Conservation (phyloP, 2,113 vertebrate species). For the Redunca redunca region DNA sequence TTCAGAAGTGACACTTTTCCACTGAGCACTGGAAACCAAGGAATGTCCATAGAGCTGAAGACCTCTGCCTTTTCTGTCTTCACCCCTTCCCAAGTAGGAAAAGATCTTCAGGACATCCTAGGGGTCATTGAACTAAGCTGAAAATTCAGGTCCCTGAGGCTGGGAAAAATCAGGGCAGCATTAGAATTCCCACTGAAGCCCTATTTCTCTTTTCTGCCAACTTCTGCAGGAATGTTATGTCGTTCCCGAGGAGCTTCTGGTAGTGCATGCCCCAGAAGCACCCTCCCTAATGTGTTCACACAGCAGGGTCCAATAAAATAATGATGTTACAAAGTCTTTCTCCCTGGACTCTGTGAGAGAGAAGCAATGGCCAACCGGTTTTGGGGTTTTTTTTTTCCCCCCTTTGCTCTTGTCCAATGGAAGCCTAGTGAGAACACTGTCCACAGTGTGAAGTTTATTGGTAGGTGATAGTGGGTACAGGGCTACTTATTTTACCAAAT, state of each 20-base stretch:
- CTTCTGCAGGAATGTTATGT: not conserved
- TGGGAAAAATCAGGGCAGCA: not conserved
- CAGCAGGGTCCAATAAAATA: not conserved
- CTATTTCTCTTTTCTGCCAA: not conserved
- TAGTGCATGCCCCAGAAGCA: not conserved
- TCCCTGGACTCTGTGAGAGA: not conserved
- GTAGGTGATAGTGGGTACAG: rapidly evolving
- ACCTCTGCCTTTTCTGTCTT: not conserved
- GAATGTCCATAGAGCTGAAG: not conserved
- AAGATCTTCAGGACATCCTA: not conserved
- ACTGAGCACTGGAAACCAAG: not conserved
- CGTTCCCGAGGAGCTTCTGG: not conserved
- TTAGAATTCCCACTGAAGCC: not conserved
- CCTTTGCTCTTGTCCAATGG: not conserved
- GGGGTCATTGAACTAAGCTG: not conserved
- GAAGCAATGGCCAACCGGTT: not conserved
- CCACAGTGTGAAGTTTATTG: not conserved
- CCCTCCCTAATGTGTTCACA: not conserved
- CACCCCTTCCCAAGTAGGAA: not conserved
- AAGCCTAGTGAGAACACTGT: not conserved
- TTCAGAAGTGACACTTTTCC: not conserved
- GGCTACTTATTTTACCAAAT: constrained; percentile 19
- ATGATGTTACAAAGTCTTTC: not conserved
- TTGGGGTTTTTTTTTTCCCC: no score
- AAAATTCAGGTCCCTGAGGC: not conserved